Evolutionary conservation across 2,797 vertebrate species (phyloP).

Genomic region (Cossypha niveicapilla): DNA sequence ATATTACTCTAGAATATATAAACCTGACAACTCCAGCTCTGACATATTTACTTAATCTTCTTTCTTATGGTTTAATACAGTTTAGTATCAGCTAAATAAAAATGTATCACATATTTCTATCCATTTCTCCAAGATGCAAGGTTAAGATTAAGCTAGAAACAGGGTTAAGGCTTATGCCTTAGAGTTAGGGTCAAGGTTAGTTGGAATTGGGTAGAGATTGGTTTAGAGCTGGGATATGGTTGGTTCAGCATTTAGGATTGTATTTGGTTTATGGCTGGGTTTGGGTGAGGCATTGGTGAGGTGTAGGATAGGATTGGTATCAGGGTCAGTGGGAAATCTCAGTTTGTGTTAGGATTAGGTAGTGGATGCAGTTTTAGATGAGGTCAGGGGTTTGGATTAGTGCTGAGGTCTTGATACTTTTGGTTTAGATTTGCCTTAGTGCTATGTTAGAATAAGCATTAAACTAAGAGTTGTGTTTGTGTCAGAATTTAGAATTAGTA

Average conservation of each 20-base stretch:
- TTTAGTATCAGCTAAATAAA: background rate
- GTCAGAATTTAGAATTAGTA: background rate
- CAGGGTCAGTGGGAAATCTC: background rate
- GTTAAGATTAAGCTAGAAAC: background rate
- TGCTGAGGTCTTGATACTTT: background rate
- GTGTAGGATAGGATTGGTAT: background rate
- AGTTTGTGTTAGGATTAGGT: background rate
- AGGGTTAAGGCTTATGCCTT: background rate
- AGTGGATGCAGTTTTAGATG: background rate
- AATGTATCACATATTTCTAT: background rate
- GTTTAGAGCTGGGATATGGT: background rate
- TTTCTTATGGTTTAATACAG: background rate
- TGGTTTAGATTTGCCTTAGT: background rate
- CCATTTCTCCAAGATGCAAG: background rate
- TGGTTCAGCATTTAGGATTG: background rate
- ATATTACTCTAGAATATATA: background rate
- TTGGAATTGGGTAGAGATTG: background rate
- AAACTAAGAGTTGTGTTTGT: background rate
- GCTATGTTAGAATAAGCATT: background rate
- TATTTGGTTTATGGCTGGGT: background rate
- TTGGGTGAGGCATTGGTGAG: background rate
- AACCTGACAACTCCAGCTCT: background rate
- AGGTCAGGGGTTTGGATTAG: background rate
- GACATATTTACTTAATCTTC: background rate
- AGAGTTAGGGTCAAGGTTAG: background rate